Conservation (phyloP, 2,797 vertebrate species). For the Crax fasciolata region DNA sequence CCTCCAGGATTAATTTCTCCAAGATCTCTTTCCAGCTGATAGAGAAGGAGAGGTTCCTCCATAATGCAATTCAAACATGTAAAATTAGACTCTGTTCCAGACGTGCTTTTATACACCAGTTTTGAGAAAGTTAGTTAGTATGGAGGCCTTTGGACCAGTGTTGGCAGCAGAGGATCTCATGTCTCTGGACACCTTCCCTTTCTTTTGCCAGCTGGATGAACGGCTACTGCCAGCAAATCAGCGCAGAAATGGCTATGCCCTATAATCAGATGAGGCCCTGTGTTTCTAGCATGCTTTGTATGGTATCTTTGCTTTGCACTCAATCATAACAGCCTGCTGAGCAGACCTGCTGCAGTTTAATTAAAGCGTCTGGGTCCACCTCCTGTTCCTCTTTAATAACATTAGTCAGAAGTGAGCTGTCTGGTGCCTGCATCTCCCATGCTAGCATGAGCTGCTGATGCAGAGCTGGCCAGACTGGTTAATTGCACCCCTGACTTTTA, state of each 20-base stretch:
- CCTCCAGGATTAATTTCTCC: background rate
- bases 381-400: conserved; percentile 48
- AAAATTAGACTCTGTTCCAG: background rate
- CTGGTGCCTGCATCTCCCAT: conserved; percentile 46
- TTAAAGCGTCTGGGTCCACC: conserved; percentile 5
- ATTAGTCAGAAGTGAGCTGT: conserved; percentile 43
- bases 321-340: background rate
- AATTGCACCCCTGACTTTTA: conserved; percentile 59
- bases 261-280: background rate
- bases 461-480: background rate
- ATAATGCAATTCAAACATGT: background rate
- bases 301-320: background rate
- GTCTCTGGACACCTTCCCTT: background rate
- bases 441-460: background rate
- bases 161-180: fast-evolving
- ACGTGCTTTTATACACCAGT: background rate
- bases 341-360: conserved; percentile 35
- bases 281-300: background rate
- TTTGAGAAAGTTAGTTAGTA: background rate
- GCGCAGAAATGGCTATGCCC: background rate
- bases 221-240: background rate
- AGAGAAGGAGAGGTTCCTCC: background rate
- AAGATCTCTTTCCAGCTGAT: background rate
- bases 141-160: background rate
- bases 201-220: background rate